Evolutionary conservation across 1,140 invertebrate genomes (phyloP), one percentile per base, ranked within the genome.

Genomic region (Drosophila punjabiensis): DNA sequence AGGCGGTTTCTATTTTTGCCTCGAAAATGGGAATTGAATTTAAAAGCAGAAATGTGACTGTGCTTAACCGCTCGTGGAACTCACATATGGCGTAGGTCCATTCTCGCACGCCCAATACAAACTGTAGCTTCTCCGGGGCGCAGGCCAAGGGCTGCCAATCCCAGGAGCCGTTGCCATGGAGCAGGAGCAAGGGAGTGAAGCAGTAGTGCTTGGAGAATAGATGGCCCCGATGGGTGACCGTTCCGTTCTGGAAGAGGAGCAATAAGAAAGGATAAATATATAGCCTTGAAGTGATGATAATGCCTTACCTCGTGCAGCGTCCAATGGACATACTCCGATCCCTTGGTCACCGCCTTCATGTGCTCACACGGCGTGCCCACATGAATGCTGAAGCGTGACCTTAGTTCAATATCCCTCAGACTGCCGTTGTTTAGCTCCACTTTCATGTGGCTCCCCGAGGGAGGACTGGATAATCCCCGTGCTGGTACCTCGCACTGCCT

Each of bases 81-180:
- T 91, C 64, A 92, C 91, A 92, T 64, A 90, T 87, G 30, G 91
- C 91, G 65, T 92, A 92, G 32, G 91, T 92, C 91, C 91, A 92
- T 18, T 92, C 91, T 10, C 75, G 73, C 1, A 87, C 83, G 16
- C 82, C 91, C 45, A 92, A 64, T 1, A 74, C 64, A 37, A 92
- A 92, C 8, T 71, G 80, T 0, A 92, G 69, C 47, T 87, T 90
- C 33, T 92, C 81, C 2, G 79, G 83, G 6, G 73, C 70, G 33
- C 91, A 92, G 39, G 73, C 79, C 37, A 92, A 52, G 0, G 91
- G 91, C 18, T 92, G 91, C 91, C 85, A 91, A 20, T 81, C 76
- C 91, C 91, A 92, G 14, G 45, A 77, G 13, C 30, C 24, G 33
- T 71, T 69, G 16, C 9, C 28, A 5, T 52, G 18, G 5, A 69